A percentile compares a stretch with the other conserved stretches of the same genome.
Conservation (phyloP, 2,113 vertebrate genomes). For the Antigone vipio region DNA sequence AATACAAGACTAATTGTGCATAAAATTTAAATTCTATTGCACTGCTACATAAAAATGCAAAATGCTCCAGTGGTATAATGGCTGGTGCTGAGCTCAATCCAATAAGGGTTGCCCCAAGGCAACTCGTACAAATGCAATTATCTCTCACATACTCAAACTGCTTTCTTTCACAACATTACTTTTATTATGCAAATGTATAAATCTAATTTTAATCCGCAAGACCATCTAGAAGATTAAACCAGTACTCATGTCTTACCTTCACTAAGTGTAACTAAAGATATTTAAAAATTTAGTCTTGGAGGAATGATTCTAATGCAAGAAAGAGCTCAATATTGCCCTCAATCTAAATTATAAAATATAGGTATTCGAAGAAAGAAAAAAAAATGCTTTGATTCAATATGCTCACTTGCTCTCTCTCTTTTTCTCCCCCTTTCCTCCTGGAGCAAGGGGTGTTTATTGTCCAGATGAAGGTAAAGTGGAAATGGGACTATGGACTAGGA, state of each 20-base stretch:
- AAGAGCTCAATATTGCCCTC: neutral
- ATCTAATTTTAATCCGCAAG: constrained; percentile 72
- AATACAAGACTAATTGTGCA: constrained; percentile 68
- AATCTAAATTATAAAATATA: neutral
- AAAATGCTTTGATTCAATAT: neutral
- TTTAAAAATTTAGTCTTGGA: constrained; percentile 32
- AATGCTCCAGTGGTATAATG: constrained; percentile 26
- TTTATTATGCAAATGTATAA: constrained; percentile 78
- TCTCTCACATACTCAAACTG: constrained; percentile 48
- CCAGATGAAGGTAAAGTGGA: neutral
- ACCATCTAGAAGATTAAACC: constrained; percentile 72
- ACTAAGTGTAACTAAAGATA: constrained; percentile 77
- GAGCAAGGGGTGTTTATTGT: neutral
- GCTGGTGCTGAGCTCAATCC: constrained; percentile 29
- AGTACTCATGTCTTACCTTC: constrained; percentile 60
- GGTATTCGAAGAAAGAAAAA: neutral
- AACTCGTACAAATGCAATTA: constrained; percentile 68
- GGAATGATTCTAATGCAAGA: neutral
- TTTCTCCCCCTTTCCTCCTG: neutral
- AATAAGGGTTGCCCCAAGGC: constrained; percentile 38
- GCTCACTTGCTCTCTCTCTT: neutral
- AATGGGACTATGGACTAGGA: neutral
- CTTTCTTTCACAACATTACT: constrained; percentile 72
- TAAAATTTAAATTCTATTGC: constrained; percentile 69
- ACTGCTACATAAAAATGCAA: constrained; percentile 59